phyloP scores from a whole-genome alignment of 2,888 invertebrate species.

The Camptogramma bilineatum region DNA sequence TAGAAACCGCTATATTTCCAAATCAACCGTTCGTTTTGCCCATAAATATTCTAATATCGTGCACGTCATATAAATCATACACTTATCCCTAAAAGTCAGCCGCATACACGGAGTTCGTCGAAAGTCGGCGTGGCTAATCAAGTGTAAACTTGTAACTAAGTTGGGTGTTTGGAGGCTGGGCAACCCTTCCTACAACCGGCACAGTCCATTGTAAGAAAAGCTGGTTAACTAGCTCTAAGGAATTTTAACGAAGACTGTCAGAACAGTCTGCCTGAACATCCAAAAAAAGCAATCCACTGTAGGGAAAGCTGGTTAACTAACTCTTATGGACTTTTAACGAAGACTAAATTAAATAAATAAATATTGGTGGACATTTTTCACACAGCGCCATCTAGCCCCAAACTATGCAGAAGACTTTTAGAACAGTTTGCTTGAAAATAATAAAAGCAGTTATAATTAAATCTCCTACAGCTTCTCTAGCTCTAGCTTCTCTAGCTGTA shows the following conservation, averaged over 20 bases:
- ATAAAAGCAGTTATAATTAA: too few relatives aligned
- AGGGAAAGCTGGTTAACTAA: too few relatives aligned
- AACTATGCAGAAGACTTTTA: too few relatives aligned
- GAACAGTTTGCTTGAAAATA: too few relatives aligned
- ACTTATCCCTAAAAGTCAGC: constrained; percentile 51
- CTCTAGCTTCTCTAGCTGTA: too few relatives aligned
- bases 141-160: constrained; percentile 73
- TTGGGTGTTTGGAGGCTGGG: constrained; percentile 52
- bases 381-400: too few relatives aligned
- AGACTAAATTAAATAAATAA: too few relatives aligned
- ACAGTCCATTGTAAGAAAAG: background rate
- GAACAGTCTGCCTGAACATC: background rate
- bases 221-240: background rate
- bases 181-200: constrained; percentile 31
- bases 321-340: too few relatives aligned
- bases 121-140: constrained; percentile 73
- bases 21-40: constrained; percentile 38
- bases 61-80: constrained; percentile 47
- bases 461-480: too few relatives aligned
- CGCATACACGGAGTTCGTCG: constrained; percentile 52
- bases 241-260: background rate
- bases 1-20: constrained; percentile 7
- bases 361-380: too few relatives aligned
- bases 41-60: constrained; percentile 56
- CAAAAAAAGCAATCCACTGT: too few relatives aligned